Base-by-base conservation (phyloP, 1,140 invertebrate genomes). In the Drusus annulatus region DNA sequence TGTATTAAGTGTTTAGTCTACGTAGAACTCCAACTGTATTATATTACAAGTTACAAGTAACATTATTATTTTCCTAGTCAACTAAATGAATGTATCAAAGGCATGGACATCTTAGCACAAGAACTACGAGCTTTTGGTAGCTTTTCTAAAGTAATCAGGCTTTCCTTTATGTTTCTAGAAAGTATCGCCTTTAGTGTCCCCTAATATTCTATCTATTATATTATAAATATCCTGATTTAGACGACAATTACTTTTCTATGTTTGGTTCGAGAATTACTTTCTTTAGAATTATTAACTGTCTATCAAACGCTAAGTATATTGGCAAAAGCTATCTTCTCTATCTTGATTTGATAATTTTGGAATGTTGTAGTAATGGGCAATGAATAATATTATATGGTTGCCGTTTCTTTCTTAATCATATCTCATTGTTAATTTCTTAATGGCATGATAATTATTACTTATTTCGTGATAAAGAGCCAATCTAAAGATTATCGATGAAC, bases 101-200 rank as follows among this genome's bases (percentile, higher is more conserved):
- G 73, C 71, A 79, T 83, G 78, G 76, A 79, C 76, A 75, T 76
- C 52, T 62, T 63, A 81, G 79, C 82, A 83, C 82, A 83, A 83
- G 63, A 80, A 75, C 63, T 80, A 80, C 62, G 82, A 83, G 82
- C 82, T 83, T 81, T 76, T 28, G 51, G 82, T 83, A 83, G 82
- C 79, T 83, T 83, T 80, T 82, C 78, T 78, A 83, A 79, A 79
- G 19, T 52, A 78, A 31, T 78, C 76, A 31, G 76, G 60, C 60
- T 51, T 62, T 62, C 60, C 28, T 76, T 62, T 62, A 28, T 28
- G 51, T 78, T 65, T 75, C 54, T 75, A 75, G 71, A 31, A 75
- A 31, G 19, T 75, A 56, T 71, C 50, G 23, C 21, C 45, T 21
- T n/a, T 52, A 71, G 36, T 65, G 62, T 16, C 62, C 28, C 16